A percentile compares a stretch with the other conserved stretches of the same genome.
phyloP scores from a whole-genome alignment of 2,888 invertebrate genomes.

The Phaedon cochleariae region DNA sequence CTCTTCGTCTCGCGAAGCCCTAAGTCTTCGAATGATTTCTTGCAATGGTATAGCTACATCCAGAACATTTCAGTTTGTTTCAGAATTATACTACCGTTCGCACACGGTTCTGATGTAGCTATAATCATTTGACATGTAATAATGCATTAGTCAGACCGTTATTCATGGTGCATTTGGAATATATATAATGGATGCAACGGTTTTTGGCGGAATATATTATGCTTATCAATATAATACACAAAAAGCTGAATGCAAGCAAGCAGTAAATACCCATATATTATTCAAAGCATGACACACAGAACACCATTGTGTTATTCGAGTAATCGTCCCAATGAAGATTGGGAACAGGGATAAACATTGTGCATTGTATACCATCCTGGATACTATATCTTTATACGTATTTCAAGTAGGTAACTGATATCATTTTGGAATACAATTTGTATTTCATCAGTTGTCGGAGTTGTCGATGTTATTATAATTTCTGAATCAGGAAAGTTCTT shows the following conservation, averaged over 20 bases:
- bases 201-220: not conserved
- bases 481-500: too few species aligned
- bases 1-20: too few species aligned
- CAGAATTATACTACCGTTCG: too few species aligned
- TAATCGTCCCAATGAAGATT: not conserved
- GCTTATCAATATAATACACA: not conserved
- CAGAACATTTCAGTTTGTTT: too few species aligned
- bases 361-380: not conserved
- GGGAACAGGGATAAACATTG: not conserved
- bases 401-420: not conserved
- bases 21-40: too few species aligned
- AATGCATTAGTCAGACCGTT: not conserved
- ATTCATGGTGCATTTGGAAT: not conserved
- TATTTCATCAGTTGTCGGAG: not conserved
- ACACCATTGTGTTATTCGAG: not conserved
- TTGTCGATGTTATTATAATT: too few species aligned
- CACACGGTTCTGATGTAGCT: too few species aligned
- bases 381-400: not conserved
- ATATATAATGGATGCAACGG: not conserved
- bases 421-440: not conserved
- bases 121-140: not conserved
- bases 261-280: not conserved
- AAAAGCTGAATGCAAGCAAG: not conserved
- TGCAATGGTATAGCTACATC: too few species aligned
- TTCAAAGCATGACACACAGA: not conserved